A percentile compares a stretch with the other conserved stretches of the same genome.
phyloP scores from a whole-genome alignment of 2,888 invertebrate species.

The Cephalotes varians region DNA sequence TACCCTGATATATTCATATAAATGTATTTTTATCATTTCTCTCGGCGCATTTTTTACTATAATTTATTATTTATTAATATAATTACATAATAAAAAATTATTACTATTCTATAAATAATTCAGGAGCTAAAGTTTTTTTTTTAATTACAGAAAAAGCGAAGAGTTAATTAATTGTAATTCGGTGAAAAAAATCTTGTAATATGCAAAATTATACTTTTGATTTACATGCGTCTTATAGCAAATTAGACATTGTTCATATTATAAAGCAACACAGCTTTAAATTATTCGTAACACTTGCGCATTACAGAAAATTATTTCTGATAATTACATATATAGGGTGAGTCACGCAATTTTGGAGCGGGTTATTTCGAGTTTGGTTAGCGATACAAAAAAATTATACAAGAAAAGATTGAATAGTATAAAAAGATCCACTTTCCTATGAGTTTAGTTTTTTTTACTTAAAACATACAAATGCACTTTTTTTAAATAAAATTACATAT shows the following conservation, averaged over 20 bases:
- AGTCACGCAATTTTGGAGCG: too few species aligned
- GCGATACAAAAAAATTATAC: too few species aligned
- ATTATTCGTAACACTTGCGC: not conserved
- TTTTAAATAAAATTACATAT: too few species aligned
- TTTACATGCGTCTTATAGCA: not conserved
- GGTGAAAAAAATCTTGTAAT: not conserved
- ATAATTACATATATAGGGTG: too few species aligned
- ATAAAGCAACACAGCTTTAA: not conserved
- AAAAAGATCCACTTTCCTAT: too few species aligned
- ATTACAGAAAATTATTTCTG: not conserved
- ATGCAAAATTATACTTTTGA: not conserved
- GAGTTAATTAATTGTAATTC: not conserved
- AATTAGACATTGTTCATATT: not conserved
- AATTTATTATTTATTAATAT: slow-evolving; percentile 1
- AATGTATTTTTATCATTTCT: not conserved
- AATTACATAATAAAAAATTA: slow-evolving; percentile 13
- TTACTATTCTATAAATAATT: not conserved
- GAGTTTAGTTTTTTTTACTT: too few species aligned
- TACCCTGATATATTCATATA: not conserved
- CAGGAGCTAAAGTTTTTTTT: not conserved
- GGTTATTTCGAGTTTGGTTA: too few species aligned
- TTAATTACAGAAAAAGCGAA: not conserved
- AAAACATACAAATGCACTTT: too few species aligned
- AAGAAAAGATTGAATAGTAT: too few species aligned
- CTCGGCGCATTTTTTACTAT: not conserved